Evolutionary conservation across 2,888 invertebrate species (phyloP).

Genomic region (Microplitis deprimator): DNA sequence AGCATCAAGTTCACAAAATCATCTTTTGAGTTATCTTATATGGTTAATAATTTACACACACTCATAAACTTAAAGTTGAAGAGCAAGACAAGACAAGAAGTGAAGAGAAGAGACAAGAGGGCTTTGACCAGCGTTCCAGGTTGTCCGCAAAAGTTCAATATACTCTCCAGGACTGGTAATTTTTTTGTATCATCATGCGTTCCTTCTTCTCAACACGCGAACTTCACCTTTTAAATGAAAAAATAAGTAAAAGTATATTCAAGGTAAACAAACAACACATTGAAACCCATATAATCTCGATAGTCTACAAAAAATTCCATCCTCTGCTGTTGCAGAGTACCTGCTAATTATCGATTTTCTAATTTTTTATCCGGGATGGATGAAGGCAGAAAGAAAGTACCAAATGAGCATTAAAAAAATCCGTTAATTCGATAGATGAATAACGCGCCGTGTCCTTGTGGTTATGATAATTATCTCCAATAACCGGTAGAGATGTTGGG

Average conservation of each 20-base stretch:
- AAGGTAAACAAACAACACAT: constrained; percentile 17
- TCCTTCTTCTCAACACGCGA: constrained; percentile 2
- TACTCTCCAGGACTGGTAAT: constrained; percentile 30
- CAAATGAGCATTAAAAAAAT: neutral
- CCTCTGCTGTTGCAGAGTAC: constrained; percentile 2
- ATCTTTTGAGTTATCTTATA: neutral
- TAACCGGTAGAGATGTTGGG: neutral
- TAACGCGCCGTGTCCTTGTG: constrained; percentile 14
- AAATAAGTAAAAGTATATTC: neutral
- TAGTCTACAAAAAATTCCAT: neutral
- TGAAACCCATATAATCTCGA: neutral
- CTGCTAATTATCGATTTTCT: neutral
- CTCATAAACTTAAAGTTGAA: constrained; percentile 32
- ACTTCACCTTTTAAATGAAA: constrained; percentile 27
- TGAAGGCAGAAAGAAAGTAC: too few relatives aligned
- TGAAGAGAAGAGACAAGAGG: constrained; percentile 23
- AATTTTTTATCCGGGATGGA: neutral
- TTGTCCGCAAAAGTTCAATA: constrained; percentile 43
- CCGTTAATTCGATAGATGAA: constrained; percentile 12
- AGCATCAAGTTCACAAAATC: neutral
- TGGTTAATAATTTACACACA: constrained; percentile 34
- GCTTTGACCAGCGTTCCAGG: constrained; percentile 38
- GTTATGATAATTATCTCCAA: constrained; percentile 14
- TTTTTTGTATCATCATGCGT: constrained; percentile 24
- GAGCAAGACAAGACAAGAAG: constrained; percentile 13